These are phyloP conservation scores for Metopolophium dirhodum DNA, from an alignment of 1,140 invertebrate species.

Conservation along the genomic window DNA sequence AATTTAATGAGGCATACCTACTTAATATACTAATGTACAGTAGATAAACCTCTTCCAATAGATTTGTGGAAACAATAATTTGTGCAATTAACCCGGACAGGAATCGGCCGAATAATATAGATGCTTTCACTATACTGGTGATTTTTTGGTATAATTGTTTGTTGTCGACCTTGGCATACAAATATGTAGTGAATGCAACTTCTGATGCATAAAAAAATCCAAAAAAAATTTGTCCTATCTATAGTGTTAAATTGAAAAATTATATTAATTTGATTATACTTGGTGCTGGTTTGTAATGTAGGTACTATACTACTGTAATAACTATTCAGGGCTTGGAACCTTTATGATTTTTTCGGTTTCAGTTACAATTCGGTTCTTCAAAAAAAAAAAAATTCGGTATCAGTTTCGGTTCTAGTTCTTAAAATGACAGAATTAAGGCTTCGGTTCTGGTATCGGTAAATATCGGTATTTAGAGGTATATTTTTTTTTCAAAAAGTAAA, in stretches of 20 bases:
- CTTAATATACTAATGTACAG: constrained; percentile 58
- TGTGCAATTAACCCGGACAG: constrained; percentile 56
- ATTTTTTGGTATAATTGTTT: constrained; percentile 78
- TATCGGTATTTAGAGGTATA: no score
- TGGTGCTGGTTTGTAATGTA: neutral
- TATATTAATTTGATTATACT: neutral
- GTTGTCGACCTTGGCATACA: constrained; percentile 85
- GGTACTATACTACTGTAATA: neutral
- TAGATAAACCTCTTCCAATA: constrained; percentile 8
- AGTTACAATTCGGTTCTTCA: no score
- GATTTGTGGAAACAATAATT: constrained; percentile 42
- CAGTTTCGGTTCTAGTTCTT: no score
- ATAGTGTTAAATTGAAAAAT: constrained; percentile 59
- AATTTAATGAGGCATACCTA: constrained; percentile 35
- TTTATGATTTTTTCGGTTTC: no score
- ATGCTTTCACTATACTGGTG: constrained; percentile 66
- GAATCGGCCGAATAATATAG: constrained; percentile 57
- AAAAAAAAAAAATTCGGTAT: no score
- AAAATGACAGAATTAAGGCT: no score
- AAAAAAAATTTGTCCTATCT: constrained; percentile 70
- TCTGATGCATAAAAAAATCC: constrained; percentile 87
- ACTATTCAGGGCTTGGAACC: no score
- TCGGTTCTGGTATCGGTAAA: no score
- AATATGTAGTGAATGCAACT: constrained; percentile 91
- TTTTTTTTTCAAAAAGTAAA: no score